These are phyloP conservation scores for Plumapathes pennacea DNA, from an alignment of 92 coral and sea anemone genomes.

Conservation along the genomic window DNA sequence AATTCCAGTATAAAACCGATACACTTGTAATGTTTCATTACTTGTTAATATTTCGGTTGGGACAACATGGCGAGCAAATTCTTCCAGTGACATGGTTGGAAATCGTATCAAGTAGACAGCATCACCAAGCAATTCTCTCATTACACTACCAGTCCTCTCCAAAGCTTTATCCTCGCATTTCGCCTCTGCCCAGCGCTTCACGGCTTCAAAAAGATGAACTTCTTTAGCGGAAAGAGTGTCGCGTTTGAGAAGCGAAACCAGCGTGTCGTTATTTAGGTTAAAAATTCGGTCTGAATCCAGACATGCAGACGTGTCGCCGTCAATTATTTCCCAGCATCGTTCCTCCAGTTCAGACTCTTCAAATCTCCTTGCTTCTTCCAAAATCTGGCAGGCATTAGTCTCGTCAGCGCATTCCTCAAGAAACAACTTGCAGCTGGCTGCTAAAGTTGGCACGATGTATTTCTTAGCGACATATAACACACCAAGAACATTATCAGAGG, in stretches of 20 bases:
- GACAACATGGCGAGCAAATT: conserved; percentile 45
- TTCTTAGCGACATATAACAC: conserved; percentile 64
- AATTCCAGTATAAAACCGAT: conserved; percentile 27
- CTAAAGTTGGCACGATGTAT: conserved; percentile 52
- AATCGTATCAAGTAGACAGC: conserved; percentile 49
- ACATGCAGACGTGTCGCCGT: conserved; percentile 35
- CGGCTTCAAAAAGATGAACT: conserved; percentile 60
- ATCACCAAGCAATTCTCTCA: conserved; percentile 50
- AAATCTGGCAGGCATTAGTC: conserved; percentile 38
- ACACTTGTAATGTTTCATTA: conserved; percentile 40
- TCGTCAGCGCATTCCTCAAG: conserved; percentile 31
- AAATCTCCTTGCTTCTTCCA: conserved; percentile 55
- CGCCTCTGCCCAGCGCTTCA: conserved; percentile 54
- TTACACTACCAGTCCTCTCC: conserved; percentile 21
- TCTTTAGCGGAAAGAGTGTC: conserved; percentile 51
- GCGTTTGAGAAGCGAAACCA: conserved; percentile 42
- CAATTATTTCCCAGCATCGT: conserved; percentile 60
- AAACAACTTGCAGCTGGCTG: conserved; percentile 42
- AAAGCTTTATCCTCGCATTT: conserved; percentile 38
- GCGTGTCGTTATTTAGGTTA: conserved; percentile 43
- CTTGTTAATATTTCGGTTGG: conserved; percentile 52
- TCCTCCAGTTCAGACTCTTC: conserved; percentile 48
- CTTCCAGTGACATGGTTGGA: conserved; percentile 52
- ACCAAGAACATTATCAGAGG: conserved; percentile 49
- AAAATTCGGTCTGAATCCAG: conserved; percentile 41